phyloP scores from a whole-genome alignment of 2,113 vertebrate genomes.

The Camelus dromedarius region DNA sequence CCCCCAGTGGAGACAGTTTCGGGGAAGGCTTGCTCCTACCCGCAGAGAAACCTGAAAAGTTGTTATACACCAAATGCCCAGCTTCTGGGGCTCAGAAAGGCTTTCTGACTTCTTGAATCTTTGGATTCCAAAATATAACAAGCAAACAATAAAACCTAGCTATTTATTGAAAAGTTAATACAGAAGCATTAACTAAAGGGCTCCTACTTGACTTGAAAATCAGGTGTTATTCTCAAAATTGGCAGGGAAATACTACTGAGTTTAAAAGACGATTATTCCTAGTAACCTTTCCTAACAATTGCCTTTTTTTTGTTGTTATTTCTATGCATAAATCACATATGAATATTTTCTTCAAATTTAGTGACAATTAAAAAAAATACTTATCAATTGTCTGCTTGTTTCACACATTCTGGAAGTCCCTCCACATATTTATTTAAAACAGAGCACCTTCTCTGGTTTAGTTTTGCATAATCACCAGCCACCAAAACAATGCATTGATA shows the following conservation, averaged over 20 bases:
- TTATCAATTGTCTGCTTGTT: not conserved
- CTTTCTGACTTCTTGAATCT: not conserved
- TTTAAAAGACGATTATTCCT: conserved; percentile 1
- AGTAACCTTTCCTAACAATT: not conserved
- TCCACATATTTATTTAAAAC: not conserved
- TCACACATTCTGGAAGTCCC: not conserved
- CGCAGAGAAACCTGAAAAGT: too few species aligned
- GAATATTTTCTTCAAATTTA: conserved; percentile 45
- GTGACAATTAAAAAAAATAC: not conserved
- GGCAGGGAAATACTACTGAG: not conserved
- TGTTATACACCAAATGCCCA: not conserved
- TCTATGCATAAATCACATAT: not conserved
- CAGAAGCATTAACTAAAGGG: not conserved
- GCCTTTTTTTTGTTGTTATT: not conserved
- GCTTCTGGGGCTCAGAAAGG: not conserved
- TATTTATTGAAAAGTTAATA: not conserved
- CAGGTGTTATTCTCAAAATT: not conserved
- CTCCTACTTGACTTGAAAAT: not conserved
- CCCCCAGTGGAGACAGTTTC: too few species aligned
- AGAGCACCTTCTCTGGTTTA: not conserved
- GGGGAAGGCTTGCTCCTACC: too few species aligned
- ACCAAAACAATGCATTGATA: not conserved
- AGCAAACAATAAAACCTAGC: not conserved
- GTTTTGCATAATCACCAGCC: not conserved
- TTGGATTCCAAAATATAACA: conserved; percentile 1